Percentiles rank a stretch among this genome's conserved stretches.
phyloP scores from a whole-genome alignment of 2,797 vertebrate genomes.

The Anabas testudineus region DNA sequence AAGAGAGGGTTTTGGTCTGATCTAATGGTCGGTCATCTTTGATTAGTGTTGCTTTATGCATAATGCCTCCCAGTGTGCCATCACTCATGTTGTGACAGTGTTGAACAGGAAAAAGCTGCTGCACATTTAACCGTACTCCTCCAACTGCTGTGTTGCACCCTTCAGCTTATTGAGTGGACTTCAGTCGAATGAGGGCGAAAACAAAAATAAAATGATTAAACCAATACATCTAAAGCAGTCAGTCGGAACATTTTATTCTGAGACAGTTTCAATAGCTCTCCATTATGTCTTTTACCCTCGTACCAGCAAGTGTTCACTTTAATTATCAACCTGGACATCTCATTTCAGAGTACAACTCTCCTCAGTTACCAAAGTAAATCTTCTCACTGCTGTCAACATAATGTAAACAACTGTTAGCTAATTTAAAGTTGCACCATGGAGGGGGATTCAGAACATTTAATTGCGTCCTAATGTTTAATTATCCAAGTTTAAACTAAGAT shows the following conservation, averaged over 20 bases:
- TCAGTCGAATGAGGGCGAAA: neutral
- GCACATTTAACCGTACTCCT: constrained; percentile 23
- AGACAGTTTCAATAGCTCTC: constrained; percentile 23
- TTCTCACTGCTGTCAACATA: constrained; percentile 20
- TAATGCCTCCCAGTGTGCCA: constrained; percentile 46
- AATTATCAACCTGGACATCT: constrained; percentile 25
- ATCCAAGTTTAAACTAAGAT: constrained; percentile 65
- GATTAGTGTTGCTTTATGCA: constrained; percentile 43
- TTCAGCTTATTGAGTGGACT: neutral
- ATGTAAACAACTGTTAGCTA: constrained; percentile 41
- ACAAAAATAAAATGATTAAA: too few relatives aligned
- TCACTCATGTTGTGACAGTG: constrained; percentile 48
- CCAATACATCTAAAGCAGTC: constrained; percentile 17
- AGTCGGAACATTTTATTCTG: constrained; percentile 1
- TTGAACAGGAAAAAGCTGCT: constrained; percentile 17
- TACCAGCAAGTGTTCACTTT: constrained; percentile 18
- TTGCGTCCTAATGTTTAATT: constrained; percentile 70
- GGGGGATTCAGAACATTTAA: constrained; percentile 63
- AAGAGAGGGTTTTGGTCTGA: constrained; percentile 17
- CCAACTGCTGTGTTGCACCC: constrained; percentile 4
- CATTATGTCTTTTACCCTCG: constrained; percentile 24
- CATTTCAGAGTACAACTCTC: constrained; percentile 13
- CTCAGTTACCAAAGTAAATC: constrained; percentile 15
- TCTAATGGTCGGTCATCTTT: constrained; percentile 44
- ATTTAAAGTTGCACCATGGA: constrained; percentile 58